Evolutionary conservation across 2,113 vertebrate species (phyloP).

Genomic region (Tragelaphus imberbis): DNA sequence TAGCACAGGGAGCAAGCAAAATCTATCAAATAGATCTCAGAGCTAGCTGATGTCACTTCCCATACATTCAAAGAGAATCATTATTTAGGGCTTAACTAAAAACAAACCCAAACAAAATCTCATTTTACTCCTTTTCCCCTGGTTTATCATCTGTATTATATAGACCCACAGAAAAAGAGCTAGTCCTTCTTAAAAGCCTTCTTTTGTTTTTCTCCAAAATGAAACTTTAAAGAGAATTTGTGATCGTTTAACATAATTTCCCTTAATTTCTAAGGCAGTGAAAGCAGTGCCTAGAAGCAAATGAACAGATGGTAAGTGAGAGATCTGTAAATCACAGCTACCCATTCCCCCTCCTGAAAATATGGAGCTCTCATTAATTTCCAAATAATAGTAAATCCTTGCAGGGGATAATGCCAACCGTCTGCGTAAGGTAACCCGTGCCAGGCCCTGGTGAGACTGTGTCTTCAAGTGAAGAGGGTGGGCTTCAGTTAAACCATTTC

Average conservation of each 20-base stretch:
- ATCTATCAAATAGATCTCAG: not conserved
- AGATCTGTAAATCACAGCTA: conserved; percentile 54
- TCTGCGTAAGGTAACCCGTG: accelerated
- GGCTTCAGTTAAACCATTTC: not conserved
- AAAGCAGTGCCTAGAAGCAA: conserved; percentile 45
- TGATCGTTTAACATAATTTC: conserved; percentile 54
- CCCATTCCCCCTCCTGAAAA: not conserved
- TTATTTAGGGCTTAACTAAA: conserved; percentile 52
- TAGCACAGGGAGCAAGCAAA: conserved; percentile 18
- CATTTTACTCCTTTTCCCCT: not conserved
- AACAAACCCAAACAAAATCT: conserved; percentile 1
- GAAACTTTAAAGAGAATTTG: conserved; percentile 35
- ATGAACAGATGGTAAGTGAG: conserved; percentile 64
- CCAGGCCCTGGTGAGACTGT: not conserved
- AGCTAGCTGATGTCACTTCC: conserved; percentile 20
- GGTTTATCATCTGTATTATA: not conserved
- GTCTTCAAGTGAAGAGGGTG: not conserved
- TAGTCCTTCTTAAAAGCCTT: conserved; percentile 37
- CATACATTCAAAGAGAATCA: conserved; percentile 1
- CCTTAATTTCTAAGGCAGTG: not conserved
- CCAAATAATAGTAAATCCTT: not conserved
- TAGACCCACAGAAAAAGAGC: conserved; percentile 36
- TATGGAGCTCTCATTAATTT: conserved; percentile 13
- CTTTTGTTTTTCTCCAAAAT: conserved; percentile 44
- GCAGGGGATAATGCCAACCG: not conserved